Conservation (phyloP, 2,888 invertebrate species). For the Caenorhabditis afra region DNA sequence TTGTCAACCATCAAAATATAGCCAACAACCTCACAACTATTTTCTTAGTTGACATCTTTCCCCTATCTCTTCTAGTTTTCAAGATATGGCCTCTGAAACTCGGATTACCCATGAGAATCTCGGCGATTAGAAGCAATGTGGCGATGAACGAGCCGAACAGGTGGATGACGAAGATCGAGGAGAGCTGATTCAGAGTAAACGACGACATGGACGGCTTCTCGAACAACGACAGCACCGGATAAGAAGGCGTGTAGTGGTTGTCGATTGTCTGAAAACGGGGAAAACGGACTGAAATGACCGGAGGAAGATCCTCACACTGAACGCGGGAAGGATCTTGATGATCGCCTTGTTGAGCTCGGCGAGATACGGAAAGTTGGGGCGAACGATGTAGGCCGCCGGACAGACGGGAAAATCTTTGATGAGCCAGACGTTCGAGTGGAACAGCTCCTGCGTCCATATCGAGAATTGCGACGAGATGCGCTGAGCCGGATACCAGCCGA, state of each 20-base stretch:
- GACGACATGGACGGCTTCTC: slow-evolving; percentile 51
- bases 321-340: slow-evolving; percentile 54
- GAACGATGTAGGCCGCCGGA: slow-evolving; percentile 55
- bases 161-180: slow-evolving; percentile 56
- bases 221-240: slow-evolving; percentile 46
- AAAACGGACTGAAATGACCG: background rate
- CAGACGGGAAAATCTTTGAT: slow-evolving; percentile 61
- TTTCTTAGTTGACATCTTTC: too few species aligned
- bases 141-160: slow-evolving; percentile 41
- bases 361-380: slow-evolving; percentile 39
- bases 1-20: too few species aligned
- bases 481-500: slow-evolving; percentile 61
- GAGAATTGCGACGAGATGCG: slow-evolving; percentile 52
- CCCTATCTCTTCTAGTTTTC: too few species aligned
- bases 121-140: slow-evolving; percentile 33
- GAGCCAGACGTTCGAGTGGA: slow-evolving; percentile 48
- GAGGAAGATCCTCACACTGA: slow-evolving; percentile 18
- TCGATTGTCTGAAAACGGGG: slow-evolving; percentile 44
- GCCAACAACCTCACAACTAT: too few species aligned
- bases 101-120: slow-evolving; percentile 32
- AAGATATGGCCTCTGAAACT: too few species aligned
- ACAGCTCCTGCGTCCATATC: slow-evolving; percentile 57
- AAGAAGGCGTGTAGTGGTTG: slow-evolving; percentile 58
- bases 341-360: slow-evolving; percentile 47
- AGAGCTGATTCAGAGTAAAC: slow-evolving; percentile 54